phyloP scores from a whole-genome alignment of 2,797 vertebrate species.

The Atherinosoma microstoma region DNA sequence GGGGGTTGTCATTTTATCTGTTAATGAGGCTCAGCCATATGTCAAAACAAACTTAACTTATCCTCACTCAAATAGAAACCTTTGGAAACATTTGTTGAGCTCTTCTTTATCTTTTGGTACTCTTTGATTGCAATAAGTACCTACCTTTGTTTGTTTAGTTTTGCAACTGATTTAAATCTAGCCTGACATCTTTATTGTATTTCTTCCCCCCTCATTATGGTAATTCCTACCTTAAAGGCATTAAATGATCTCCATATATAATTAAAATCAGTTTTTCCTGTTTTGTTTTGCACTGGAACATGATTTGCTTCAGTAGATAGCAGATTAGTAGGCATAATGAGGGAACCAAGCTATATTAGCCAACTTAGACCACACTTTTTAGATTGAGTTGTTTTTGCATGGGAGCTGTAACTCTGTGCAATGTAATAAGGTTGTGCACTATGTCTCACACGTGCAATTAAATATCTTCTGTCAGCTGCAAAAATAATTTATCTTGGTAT shows the following conservation, averaged over 20 bases:
- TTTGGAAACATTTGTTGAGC: conserved; percentile 24
- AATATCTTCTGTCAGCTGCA: neutral
- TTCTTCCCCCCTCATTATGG: neutral
- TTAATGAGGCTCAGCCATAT: conserved; percentile 76
- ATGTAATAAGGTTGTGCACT: neutral
- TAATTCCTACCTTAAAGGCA: neutral
- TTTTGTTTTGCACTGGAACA: neutral
- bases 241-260: neutral
- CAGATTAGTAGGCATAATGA: neutral
- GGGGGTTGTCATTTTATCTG: conserved; percentile 70
- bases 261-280: neutral
- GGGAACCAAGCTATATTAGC: neutral
- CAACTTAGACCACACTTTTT: neutral
- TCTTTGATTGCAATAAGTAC: conserved; percentile 5
- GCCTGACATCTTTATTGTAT: neutral
- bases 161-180: neutral
- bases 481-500: neutral
- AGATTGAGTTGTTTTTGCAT: neutral
- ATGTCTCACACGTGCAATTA: neutral
- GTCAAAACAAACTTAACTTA: conserved; percentile 71
- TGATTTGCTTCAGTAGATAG: neutral
- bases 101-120: conserved; percentile 9
- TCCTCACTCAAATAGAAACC: conserved; percentile 20
- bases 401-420: neutral
- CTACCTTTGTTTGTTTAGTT: neutral